A percentile compares a stretch with the other conserved stretches of the same genome.
These are phyloP conservation scores for Drosophila antonietae DNA, from an alignment of 2,888 invertebrate species.

Conservation along the genomic window DNA sequence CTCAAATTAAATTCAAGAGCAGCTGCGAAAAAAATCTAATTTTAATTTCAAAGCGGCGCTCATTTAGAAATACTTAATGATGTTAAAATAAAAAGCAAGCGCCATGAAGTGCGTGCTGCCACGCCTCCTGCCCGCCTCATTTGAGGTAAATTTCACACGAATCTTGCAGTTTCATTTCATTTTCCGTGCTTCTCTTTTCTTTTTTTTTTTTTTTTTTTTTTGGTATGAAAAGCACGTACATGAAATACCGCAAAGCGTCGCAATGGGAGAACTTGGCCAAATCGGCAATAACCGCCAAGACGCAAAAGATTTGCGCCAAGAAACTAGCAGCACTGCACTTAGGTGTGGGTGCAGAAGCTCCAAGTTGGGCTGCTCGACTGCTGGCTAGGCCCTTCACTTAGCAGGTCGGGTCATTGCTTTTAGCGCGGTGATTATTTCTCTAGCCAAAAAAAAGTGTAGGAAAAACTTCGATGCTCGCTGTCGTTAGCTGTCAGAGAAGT, in stretches of 20 bases:
- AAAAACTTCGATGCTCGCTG: conserved; percentile 48
- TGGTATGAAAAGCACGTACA: conserved; percentile 72
- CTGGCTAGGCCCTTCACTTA: conserved; percentile 23
- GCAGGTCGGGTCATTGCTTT: conserved; percentile 69
- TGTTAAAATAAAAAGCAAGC: conserved; percentile 76
- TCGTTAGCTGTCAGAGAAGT: conserved; percentile 60
- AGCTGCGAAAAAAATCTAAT: conserved; percentile 64
- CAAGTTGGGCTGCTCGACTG: neutral
- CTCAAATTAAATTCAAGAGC: conserved; percentile 12
- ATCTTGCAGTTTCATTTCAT: conserved; percentile 29
- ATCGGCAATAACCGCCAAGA: conserved; percentile 45
- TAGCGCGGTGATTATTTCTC: conserved; percentile 68
- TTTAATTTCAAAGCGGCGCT: conserved; percentile 77
- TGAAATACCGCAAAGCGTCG: conserved; percentile 66
- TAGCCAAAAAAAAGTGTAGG: conserved; percentile 8
- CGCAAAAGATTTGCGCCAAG: conserved; percentile 45
- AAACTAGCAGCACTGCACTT: conserved; percentile 50
- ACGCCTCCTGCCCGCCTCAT: neutral
- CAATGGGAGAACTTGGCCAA: conserved; percentile 22
- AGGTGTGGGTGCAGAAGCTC: neutral
- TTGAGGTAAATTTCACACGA: conserved; percentile 62
- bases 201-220: conserved; percentile 40
- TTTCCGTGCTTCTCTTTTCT: neutral
- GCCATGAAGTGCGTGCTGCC: conserved; percentile 65
- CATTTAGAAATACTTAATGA: conserved; percentile 79